These are phyloP conservation scores for Himalopsyche japonica DNA, from an alignment of 2,888 invertebrate species.

Conservation along the genomic window DNA sequence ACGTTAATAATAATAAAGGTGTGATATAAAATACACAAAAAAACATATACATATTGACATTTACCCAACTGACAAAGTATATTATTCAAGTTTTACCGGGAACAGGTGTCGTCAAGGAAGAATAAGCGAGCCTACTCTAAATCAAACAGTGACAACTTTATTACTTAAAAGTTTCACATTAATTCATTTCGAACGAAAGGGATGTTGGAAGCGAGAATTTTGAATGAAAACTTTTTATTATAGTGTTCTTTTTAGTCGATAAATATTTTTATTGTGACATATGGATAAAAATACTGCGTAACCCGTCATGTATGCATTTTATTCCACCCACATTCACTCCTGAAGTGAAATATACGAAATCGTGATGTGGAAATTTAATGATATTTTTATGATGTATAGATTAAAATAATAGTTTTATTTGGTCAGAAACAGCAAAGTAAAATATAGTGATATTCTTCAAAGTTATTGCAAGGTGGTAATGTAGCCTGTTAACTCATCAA, in stretches of 20 bases:
- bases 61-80: constrained; percentile 19
- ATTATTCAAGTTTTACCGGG: constrained; percentile 29
- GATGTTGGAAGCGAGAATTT: background rate
- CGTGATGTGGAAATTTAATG: too few relatives aligned
- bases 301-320: background rate
- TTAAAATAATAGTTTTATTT: too few relatives aligned
- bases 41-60: constrained; percentile 22
- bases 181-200: constrained; percentile 9
- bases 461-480: too few relatives aligned
- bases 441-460: too few relatives aligned
- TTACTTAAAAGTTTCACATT: constrained; percentile 11
- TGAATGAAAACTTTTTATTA: background rate
- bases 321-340: too few relatives aligned
- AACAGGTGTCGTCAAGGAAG: constrained; percentile 31
- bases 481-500: too few relatives aligned
- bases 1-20: constrained; percentile 4
- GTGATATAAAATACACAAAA: constrained; percentile 14
- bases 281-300: background rate
- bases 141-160: constrained; percentile 37
- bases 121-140: constrained; percentile 32
- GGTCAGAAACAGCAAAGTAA: too few relatives aligned
- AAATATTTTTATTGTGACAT: background rate
- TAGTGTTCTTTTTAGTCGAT: background rate
- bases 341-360: too few relatives aligned
- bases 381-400: too few relatives aligned